A percentile compares a stretch with the other conserved stretches of the same genome.
Conservation (phyloP, 2,113 vertebrate species). For the Nansenia antarctica region DNA sequence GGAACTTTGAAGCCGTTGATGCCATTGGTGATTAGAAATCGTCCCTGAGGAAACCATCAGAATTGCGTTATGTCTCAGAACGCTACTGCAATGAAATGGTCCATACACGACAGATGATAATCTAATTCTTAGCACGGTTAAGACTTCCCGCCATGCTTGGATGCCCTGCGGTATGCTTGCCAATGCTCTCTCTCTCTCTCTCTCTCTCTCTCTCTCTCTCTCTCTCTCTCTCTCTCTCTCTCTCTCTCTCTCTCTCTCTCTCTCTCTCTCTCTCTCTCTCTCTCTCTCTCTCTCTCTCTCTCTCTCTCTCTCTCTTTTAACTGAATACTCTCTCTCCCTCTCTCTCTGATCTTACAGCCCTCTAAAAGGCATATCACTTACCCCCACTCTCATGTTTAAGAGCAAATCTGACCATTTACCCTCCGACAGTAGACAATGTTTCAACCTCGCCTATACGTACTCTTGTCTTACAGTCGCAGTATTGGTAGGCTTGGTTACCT, state of each 20-base stretch:
- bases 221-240: not conserved
- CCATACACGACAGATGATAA: not conserved
- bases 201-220: not conserved
- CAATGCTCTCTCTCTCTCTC: not conserved
- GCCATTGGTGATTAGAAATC: too few relatives aligned
- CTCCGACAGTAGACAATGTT: not conserved
- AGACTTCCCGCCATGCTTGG: not conserved
- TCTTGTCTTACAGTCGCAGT: not conserved
- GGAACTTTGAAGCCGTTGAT: not conserved
- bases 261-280: not conserved
- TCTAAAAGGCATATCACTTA: constrained; percentile 6
- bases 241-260: not conserved
- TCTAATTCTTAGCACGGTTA: not conserved
- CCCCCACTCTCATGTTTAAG: not conserved
- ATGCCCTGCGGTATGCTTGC: not conserved
- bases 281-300: not conserved
- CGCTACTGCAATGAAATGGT: not conserved
- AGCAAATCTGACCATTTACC: not conserved
- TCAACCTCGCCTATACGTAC: not conserved
- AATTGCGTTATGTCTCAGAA: not conserved
- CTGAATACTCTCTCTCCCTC: not conserved
- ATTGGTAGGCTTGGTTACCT: constrained; percentile 15
- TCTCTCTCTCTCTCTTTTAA: not conserved
- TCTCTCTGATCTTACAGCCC: not conserved
- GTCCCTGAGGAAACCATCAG: not conserved